phyloP scores from a whole-genome alignment of 23 tunicate species.

The Ascidia mentula region DNA sequence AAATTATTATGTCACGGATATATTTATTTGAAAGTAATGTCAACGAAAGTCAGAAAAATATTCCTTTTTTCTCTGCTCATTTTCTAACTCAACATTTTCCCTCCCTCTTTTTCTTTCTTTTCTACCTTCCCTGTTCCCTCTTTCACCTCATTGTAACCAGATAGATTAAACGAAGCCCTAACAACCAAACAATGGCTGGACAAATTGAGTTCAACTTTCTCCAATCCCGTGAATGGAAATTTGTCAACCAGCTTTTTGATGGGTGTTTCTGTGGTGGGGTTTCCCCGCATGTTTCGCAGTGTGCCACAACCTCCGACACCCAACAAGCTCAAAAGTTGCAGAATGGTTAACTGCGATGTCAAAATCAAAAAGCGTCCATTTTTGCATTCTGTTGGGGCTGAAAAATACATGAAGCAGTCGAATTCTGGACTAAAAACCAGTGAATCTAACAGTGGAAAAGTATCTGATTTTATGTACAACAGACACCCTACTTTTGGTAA shows the following conservation, averaged over 20 bases:
- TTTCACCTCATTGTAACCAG: not conserved
- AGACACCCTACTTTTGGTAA: no score
- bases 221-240: not conserved
- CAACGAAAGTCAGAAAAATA: not conserved
- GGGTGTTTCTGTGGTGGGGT: not conserved
- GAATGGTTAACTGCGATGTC: no score
- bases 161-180: conserved; percentile 1
- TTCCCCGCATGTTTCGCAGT: not conserved
- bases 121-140: not conserved
- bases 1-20: no score
- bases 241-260: not conserved
- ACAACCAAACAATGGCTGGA: not conserved
- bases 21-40: no score
- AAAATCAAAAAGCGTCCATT: no score
- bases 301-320: not conserved
- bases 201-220: not conserved
- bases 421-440: no score
- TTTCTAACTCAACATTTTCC: no score
- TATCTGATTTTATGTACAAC: no score
- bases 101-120: not conserved
- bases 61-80: not conserved
- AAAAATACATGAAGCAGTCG: no score
- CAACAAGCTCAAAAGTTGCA: not conserved
- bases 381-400: no score
- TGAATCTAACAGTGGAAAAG: no score